Percentiles rank a stretch among this genome's conserved stretches.
phyloP scores from a whole-genome alignment of 2,797 vertebrate species.

The Todus mexicanus region DNA sequence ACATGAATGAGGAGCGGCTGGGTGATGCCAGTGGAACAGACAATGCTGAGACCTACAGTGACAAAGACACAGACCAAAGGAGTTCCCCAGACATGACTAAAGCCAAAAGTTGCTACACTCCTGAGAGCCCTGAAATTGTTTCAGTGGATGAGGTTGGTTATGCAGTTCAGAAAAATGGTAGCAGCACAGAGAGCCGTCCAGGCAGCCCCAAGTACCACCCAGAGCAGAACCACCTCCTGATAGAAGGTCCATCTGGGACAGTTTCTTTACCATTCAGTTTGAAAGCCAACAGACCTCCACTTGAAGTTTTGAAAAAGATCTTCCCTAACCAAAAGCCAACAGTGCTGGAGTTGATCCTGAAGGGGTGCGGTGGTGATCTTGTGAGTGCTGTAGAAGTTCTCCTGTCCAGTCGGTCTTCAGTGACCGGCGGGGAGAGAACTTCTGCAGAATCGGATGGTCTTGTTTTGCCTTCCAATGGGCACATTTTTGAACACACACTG shows the following conservation, averaged over 20 bases:
- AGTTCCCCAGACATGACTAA: conserved; percentile 88
- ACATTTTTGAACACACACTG: conserved; percentile 89
- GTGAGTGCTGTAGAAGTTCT: conserved; percentile 96
- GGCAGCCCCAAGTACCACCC: conserved; percentile 83
- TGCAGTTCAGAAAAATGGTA: conserved; percentile 76
- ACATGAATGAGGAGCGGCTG: conserved; percentile 81
- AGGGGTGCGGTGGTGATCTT: conserved; percentile 93
- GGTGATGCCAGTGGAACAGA: conserved; percentile 82
- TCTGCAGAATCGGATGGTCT: conserved; percentile 79
- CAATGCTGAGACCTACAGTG: conserved; percentile 83
- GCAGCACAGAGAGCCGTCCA: conserved; percentile 74
- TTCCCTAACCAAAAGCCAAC: conserved; percentile 94
- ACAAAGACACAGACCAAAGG: conserved; percentile 87
- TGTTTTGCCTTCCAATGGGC: conserved; percentile 85
- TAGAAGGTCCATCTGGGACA: conserved; percentile 89
- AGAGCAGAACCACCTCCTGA: conserved; percentile 85
- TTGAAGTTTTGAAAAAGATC: conserved; percentile 96
- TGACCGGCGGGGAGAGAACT: conserved; percentile 72
- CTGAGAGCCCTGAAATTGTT: conserved; percentile 85
- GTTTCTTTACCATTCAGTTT: conserved; percentile 90
- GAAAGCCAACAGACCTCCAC: conserved; percentile 89
- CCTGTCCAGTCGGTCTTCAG: conserved; percentile 86
- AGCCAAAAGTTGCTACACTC: conserved; percentile 85
- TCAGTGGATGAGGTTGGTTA: conserved; percentile 84
- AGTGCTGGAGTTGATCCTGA: conserved; percentile 92